Conservation (phyloP, 2,888 invertebrate genomes). For the Dione juno region DNA sequence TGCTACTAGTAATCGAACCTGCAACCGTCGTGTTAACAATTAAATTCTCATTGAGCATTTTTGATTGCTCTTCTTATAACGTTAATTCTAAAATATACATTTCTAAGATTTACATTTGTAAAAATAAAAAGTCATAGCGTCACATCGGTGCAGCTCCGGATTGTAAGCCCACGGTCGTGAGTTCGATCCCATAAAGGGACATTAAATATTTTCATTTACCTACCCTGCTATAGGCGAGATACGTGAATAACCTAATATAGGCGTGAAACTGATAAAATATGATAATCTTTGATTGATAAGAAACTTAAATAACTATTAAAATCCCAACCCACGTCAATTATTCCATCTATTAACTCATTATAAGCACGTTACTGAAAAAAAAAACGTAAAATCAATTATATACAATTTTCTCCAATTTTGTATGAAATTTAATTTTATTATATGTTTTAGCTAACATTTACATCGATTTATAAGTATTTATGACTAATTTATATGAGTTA, state of each 20-base stretch:
- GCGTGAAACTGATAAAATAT: neutral
- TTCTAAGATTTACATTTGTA: no score
- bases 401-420: slow-evolving; percentile 2
- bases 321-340: slow-evolving; percentile 1
- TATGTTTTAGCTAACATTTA: neutral
- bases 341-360: slow-evolving; percentile 6
- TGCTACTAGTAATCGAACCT: neutral
- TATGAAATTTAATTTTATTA: slow-evolving; percentile 6
- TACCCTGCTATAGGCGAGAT: no score
- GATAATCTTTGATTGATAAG: neutral
- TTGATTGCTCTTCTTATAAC: no score
- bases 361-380: neutral
- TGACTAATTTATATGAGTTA: neutral
- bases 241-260: no score
- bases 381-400: slow-evolving; percentile 3
- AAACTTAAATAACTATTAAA: slow-evolving; percentile 18
- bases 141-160: no score
- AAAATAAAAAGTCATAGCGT: no score
- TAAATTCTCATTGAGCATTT: no score
- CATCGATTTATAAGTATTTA: neutral
- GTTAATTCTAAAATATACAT: no score
- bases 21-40: neutral
- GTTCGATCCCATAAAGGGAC: no score
- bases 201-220: no score
- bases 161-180: no score